These are phyloP conservation scores for Heliocidaris erythrogramma DNA, from an alignment of 35 echinoderm and acorn worm species.

Conservation along the genomic window DNA sequence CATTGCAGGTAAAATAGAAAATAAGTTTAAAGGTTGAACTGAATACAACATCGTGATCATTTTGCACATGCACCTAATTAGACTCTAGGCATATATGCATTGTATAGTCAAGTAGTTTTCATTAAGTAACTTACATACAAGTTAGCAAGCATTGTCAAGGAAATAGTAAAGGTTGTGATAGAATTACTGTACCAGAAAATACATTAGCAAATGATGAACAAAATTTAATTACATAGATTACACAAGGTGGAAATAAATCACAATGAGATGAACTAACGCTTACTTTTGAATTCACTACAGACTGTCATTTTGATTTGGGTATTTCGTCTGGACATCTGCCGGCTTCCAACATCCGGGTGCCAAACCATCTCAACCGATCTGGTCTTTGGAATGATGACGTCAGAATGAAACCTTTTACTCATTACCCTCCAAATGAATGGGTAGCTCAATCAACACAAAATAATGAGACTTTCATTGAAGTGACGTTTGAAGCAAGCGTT, in stretches of 20 bases:
- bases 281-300: neutral
- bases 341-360: neutral
- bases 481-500: neutral
- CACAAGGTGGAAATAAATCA: neutral
- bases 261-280: neutral
- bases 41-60: too few species aligned
- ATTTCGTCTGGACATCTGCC: neutral
- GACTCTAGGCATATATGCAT: too few species aligned
- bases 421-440: constrained; percentile 20
- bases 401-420: neutral
- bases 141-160: too few species aligned
- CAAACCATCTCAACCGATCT: neutral
- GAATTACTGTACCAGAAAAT: too few species aligned
- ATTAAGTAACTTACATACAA: too few species aligned
- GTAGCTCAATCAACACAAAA: neutral
- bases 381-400: neutral
- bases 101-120: too few species aligned
- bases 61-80: too few species aligned
- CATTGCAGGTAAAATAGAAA: too few species aligned
- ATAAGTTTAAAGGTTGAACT: too few species aligned
- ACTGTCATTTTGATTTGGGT: constrained; percentile 28
- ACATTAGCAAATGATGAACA: too few species aligned
- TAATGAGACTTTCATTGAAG: neutral
- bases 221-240: too few species aligned
- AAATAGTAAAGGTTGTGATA: too few species aligned